A percentile compares a stretch with the other conserved stretches of the same genome.
Evolutionary conservation across 2,113 vertebrate species (phyloP).

Genomic region (Pelobates fuscus): DNA sequence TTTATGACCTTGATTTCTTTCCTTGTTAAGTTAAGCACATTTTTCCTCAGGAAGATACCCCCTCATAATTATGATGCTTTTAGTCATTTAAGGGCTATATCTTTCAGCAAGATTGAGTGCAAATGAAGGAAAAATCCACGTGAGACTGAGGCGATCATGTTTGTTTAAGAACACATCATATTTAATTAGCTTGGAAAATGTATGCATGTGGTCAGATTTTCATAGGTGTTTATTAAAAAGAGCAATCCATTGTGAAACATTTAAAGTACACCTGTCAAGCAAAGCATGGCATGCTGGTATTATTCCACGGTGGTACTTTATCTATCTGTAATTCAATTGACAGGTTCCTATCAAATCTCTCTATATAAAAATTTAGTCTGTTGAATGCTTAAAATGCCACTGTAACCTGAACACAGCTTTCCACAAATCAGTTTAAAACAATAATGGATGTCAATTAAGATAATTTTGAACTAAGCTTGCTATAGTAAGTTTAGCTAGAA

Average conservation of each 20-base stretch:
- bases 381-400: too few relatives aligned
- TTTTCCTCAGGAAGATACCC: constrained; percentile 58
- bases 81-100: constrained; percentile 32
- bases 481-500: too few relatives aligned
- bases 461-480: too few relatives aligned
- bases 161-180: constrained; percentile 55
- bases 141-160: constrained; percentile 16
- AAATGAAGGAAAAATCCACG: constrained; percentile 57
- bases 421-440: too few relatives aligned
- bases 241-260: not conserved
- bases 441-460: too few relatives aligned
- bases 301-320: too few relatives aligned
- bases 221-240: constrained; percentile 55
- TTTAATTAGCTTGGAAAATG: not conserved
- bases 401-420: too few relatives aligned
- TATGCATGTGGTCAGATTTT: not conserved
- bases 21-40: constrained; percentile 52
- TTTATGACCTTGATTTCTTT: constrained; percentile 55
- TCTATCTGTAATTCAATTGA: too few relatives aligned
- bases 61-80: constrained; percentile 50
- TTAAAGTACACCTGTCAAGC: too few relatives aligned
- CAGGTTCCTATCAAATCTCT: too few relatives aligned
- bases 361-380: too few relatives aligned
- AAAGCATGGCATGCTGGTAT: too few relatives aligned
- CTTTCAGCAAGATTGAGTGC: constrained; percentile 56